A percentile compares a stretch with the other conserved stretches of the same genome.
Conservation (phyloP, 1,140 invertebrate genomes). For the Drosophila yakuba region DNA sequence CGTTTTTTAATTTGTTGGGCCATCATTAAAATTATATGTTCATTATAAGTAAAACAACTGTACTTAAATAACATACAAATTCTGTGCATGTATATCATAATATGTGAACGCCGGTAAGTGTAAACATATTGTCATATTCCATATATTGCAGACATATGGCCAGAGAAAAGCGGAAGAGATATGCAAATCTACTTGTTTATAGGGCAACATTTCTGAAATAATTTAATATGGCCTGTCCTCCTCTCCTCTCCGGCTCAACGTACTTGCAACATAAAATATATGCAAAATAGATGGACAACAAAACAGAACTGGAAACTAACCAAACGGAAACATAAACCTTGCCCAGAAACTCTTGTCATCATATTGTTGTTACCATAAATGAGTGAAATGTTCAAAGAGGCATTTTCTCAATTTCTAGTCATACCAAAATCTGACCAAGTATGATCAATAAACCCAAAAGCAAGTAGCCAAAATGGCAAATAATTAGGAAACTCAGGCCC, state of each 20-base stretch:
- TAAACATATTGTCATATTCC: slow-evolving; percentile 50
- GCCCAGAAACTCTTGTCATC: slow-evolving; percentile 56
- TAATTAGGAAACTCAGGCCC: slow-evolving; percentile 19
- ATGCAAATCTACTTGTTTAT: slow-evolving; percentile 71
- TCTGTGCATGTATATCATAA: not conserved
- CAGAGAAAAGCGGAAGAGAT: slow-evolving; percentile 21
- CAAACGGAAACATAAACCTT: slow-evolving; percentile 36
- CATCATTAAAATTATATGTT: too few species aligned
- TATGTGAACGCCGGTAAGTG: slow-evolving; percentile 7
- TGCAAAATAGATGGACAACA: slow-evolving; percentile 50
- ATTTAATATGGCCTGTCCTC: slow-evolving; percentile 50
- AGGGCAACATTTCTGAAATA: slow-evolving; percentile 72
- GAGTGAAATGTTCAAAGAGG: slow-evolving; percentile 23
- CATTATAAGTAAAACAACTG: too few species aligned
- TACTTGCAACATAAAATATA: slow-evolving; percentile 43
- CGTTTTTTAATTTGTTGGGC: too few species aligned
- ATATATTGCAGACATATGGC: slow-evolving; percentile 20
- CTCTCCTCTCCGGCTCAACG: not conserved
- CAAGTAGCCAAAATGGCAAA: slow-evolving; percentile 26
- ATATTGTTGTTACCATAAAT: slow-evolving; percentile 36
- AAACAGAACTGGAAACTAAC: slow-evolving; percentile 47
- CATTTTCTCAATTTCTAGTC: slow-evolving; percentile 8
- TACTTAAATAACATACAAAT: not conserved
- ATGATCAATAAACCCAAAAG: slow-evolving; percentile 34
- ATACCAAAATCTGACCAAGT: slow-evolving; percentile 38